phyloP scores from a whole-genome alignment of 2,113 vertebrate species.

The Motacilla tschutschensis region DNA sequence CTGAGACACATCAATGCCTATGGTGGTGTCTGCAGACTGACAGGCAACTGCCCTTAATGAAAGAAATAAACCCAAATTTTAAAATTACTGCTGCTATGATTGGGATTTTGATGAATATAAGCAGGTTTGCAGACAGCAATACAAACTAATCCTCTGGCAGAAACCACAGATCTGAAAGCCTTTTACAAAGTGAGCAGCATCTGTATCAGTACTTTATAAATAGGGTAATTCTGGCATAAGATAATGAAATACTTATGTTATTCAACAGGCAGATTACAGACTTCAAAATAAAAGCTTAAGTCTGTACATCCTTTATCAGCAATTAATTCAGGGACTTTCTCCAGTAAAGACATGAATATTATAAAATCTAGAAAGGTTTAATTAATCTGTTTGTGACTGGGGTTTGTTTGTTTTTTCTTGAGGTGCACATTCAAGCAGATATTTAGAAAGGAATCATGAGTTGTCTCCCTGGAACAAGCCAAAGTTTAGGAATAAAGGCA shows the following conservation, averaged over 20 bases:
- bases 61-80: neutral
- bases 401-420: neutral
- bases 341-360: neutral
- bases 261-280: neutral
- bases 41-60: neutral
- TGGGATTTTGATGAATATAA: neutral
- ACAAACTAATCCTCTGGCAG: neutral
- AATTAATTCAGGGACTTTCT: neutral
- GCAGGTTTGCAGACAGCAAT: neutral
- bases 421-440: neutral
- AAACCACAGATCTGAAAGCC: neutral
- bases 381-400: neutral
- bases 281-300: neutral
- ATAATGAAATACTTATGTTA: neutral
- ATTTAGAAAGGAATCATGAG: neutral
- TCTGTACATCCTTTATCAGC: neutral
- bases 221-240: neutral
- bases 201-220: neutral
- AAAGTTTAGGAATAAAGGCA: neutral
- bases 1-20: neutral
- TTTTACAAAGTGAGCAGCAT: neutral
- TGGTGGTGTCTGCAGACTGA: neutral
- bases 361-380: neutral
- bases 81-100: neutral
- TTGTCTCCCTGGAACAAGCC: neutral